A percentile compares a stretch with the other conserved stretches of the same genome.
These are phyloP conservation scores for Plotosus lineatus DNA, from an alignment of 2,113 vertebrate genomes.

Conservation along the genomic window DNA sequence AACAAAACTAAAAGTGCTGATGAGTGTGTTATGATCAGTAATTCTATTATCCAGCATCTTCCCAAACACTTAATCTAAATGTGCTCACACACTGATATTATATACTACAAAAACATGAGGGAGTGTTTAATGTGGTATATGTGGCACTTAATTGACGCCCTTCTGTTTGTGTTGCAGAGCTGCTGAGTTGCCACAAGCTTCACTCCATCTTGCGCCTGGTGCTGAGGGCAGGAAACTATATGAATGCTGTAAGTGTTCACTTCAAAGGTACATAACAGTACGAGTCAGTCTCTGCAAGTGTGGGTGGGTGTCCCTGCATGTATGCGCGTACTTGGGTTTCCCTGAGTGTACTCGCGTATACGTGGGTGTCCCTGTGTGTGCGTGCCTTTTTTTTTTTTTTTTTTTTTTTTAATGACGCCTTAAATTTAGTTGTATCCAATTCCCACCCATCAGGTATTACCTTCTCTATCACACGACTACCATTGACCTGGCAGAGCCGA, in stretches of 20 bases:
- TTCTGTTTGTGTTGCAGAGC: constrained; percentile 64
- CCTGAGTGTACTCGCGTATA: no score
- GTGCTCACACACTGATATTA: not conserved
- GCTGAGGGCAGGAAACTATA: constrained; percentile 81
- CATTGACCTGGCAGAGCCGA: no score
- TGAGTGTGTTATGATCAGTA: not conserved
- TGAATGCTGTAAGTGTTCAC: constrained; percentile 77
- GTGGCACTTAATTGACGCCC: constrained; percentile 22
- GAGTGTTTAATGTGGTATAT: constrained; percentile 9
- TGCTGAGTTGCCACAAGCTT: constrained; percentile 78
- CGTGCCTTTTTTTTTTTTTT: no score
- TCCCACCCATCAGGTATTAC: no score
- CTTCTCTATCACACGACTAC: no score
- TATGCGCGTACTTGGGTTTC: no score
- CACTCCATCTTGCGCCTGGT: constrained; percentile 79
- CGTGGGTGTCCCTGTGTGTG: no score
- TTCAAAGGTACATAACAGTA: not conserved
- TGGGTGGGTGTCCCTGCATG: no score
- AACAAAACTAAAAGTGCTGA: not conserved
- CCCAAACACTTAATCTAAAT: not conserved
- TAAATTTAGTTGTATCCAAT: no score
- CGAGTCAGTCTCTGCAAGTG: no score
- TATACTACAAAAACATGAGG: not conserved
- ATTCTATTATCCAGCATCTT: not conserved
- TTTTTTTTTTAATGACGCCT: no score